phyloP scores from a whole-genome alignment of 1,140 invertebrate genomes.

The Brachionus sp. region DNA sequence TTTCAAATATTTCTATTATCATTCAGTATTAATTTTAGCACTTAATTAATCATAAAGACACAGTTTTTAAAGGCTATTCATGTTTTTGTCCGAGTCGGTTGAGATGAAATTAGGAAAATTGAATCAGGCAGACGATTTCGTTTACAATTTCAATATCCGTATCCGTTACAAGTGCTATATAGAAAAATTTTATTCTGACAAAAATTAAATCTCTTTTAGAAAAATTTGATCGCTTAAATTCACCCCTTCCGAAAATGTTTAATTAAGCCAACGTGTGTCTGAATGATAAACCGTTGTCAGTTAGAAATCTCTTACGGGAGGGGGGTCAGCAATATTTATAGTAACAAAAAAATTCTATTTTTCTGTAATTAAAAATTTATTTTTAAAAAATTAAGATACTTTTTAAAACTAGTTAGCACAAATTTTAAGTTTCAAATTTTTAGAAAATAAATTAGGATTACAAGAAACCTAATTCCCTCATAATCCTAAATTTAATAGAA shows the following conservation, averaged over 20 bases:
- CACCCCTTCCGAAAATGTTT: neutral
- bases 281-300: neutral
- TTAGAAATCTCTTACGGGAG: neutral
- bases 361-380: neutral
- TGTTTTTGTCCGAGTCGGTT: neutral
- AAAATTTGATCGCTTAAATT: constrained; percentile 10
- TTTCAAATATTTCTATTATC: constrained; percentile 38
- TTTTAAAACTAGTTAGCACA: no score
- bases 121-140: constrained; percentile 26
- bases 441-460: no score
- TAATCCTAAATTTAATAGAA: no score
- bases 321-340: neutral
- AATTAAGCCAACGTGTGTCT: constrained; percentile 1
- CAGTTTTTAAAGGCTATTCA: neutral
- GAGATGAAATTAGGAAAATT: constrained; percentile 11
- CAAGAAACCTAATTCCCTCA: no score
- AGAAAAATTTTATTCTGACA: neutral
- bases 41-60: constrained; percentile 32
- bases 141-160: constrained; percentile 37
- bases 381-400: neutral
- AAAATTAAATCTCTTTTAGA: neutral
- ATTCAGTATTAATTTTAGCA: constrained; percentile 15
- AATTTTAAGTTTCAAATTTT: no score
- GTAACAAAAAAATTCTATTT: neutral
- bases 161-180: constrained; percentile 16